These are phyloP conservation scores for Pocota personata DNA, from an alignment of 2,888 invertebrate genomes.

Conservation along the genomic window DNA sequence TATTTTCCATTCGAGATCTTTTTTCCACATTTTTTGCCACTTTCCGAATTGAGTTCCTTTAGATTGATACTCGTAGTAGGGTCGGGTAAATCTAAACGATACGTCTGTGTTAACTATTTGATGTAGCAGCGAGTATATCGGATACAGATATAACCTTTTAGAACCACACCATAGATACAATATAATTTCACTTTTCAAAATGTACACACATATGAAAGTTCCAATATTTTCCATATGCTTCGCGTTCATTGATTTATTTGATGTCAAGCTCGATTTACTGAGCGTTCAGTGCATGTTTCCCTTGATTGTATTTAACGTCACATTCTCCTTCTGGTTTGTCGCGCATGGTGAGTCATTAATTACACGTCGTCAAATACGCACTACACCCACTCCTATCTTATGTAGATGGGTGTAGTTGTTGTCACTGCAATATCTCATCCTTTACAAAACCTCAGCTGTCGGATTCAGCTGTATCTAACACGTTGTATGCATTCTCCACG, in stretches of 20 bases:
- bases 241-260: background rate
- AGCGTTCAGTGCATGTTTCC: background rate
- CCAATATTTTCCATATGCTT: background rate
- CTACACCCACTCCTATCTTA: background rate
- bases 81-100: too few relatives aligned
- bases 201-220: too few relatives aligned
- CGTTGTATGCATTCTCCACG: background rate
- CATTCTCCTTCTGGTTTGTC: background rate
- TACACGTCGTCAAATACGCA: conserved; percentile 12
- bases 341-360: conserved; percentile 19
- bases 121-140: too few relatives aligned
- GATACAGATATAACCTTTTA: too few relatives aligned
- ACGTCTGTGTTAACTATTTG: too few relatives aligned
- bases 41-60: too few relatives aligned
- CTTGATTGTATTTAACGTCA: conserved; percentile 11
- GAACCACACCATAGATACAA: too few relatives aligned
- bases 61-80: too few relatives aligned
- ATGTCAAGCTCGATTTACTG: background rate
- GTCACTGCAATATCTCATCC: background rate
- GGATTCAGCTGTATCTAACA: conserved; percentile 9
- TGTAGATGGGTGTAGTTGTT: background rate
- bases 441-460: background rate
- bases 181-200: too few relatives aligned
- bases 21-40: too few relatives aligned
- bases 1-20: too few relatives aligned